Evolutionary conservation across 2,797 vertebrate genomes (phyloP).

Genomic region (Aselliscus stoliczkanus): DNA sequence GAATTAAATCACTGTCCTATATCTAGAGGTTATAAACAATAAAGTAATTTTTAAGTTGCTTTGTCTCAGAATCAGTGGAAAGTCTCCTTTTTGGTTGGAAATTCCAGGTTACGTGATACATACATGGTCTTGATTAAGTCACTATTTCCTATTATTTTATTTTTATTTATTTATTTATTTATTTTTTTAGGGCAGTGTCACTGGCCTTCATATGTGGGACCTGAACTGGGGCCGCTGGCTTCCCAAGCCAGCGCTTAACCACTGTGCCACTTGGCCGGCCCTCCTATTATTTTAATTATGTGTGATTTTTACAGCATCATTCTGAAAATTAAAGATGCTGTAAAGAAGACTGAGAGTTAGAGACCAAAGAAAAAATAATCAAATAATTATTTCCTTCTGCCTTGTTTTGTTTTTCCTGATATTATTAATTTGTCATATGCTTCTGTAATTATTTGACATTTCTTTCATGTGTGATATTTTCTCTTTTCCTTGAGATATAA

Average conservation of each 20-base stretch:
- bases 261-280: too few relatives aligned
- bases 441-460: neutral
- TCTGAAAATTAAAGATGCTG: neutral
- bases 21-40: neutral
- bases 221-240: too few relatives aligned
- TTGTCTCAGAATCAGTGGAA: neutral
- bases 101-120: neutral
- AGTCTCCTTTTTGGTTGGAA: neutral
- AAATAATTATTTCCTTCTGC: neutral
- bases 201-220: too few relatives aligned
- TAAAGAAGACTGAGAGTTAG: neutral
- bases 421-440: neutral
- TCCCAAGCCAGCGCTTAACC: too few relatives aligned
- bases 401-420: neutral
- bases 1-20: neutral
- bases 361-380: neutral
- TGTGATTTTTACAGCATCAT: neutral
- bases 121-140: neutral
- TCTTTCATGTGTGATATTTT: neutral
- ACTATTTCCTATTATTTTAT: neutral
- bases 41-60: neutral
- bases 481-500: neutral
- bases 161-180: too few relatives aligned
- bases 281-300: neutral
- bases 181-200: too few relatives aligned